Base-by-base conservation (phyloP, 2,888 invertebrate genomes). In the Anthoptus insignis region DNA sequence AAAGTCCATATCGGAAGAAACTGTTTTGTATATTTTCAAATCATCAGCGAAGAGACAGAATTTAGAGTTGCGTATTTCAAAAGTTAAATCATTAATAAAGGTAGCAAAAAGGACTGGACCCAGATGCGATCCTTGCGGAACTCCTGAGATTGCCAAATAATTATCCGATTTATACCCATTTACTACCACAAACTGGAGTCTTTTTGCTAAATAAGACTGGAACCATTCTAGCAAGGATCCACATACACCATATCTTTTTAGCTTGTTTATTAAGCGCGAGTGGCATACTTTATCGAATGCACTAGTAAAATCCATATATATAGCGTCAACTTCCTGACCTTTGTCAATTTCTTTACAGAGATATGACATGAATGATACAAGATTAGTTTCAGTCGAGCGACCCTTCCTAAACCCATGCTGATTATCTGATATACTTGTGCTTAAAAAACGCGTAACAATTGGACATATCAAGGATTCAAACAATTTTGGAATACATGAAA, bases 21-120 rank as follows among this genome's bases (percentile, higher is more conserved):
- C 56, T 8, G 27, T 19, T 54, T 19, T 66, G 32, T 64, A 73
- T 11, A 69, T 37, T 56, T 71, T 71, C 2, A 73, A 52, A 47
- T 73, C 72, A n/a, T 27, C 27, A 27, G 27, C 27, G 7, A 27
- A 27, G 27, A 27, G 27, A 5, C 5, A 27, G 27, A 27, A 27
- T 27, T 11, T 13, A 45, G 21, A 37, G 13, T 37, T n/a, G 3
- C n/a, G 13, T 2, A 37, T 37, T 3, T 19, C 39, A 5, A 19
- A 42, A 9, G 19, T 42, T 3, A 37, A n/a, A n/a, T n/a, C 37
- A 6, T 37, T 37, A n/a, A 37, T 39, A 11, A 39, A 39, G 7
- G 39, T 16, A 6, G 16, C 4, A 16, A 16, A 39, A 16, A 39
- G 16, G 14, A 39, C 7, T 39, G 39, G 39, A 7, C 34, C 34